A percentile compares a stretch with the other conserved stretches of the same genome.
Conservation (phyloP, 2,113 vertebrate species). For the Morone saxatilis region DNA sequence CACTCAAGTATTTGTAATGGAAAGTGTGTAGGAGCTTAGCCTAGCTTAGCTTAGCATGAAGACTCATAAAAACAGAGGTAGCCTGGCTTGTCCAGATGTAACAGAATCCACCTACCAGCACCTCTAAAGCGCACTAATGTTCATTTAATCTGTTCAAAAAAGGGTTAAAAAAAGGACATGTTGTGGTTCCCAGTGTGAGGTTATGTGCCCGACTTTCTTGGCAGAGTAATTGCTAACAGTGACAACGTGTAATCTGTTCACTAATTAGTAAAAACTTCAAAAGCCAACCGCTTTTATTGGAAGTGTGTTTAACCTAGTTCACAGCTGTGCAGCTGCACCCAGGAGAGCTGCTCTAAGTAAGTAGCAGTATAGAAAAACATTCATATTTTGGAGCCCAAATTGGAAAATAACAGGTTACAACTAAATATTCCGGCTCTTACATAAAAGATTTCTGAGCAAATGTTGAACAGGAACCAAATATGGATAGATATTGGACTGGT, state of each 20-base stretch:
- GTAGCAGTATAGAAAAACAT: background rate
- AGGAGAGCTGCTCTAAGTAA: background rate
- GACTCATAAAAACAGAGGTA: background rate
- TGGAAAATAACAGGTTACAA: background rate
- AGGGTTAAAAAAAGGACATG: background rate
- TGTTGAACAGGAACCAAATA: background rate
- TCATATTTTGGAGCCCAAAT: background rate
- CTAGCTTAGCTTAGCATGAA: constrained; percentile 1
- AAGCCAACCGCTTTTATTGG: background rate
- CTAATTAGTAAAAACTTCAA: constrained; percentile 7
- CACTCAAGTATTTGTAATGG: background rate
- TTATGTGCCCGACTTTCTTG: background rate
- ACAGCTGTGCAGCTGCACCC: background rate
- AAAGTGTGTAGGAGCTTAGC: background rate
- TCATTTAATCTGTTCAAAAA: background rate
- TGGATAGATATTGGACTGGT: background rate
- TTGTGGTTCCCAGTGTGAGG: no score
- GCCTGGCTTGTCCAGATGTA: background rate
- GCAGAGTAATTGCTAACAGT: background rate
- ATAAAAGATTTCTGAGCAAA: background rate
- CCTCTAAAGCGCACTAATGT: background rate
- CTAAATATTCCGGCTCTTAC: background rate
- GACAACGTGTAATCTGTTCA: background rate
- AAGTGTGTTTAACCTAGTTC: background rate
- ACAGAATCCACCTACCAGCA: background rate